Evolutionary conservation across 2,113 vertebrate genomes (phyloP).

Genomic region (Struthidea cinerea): DNA sequence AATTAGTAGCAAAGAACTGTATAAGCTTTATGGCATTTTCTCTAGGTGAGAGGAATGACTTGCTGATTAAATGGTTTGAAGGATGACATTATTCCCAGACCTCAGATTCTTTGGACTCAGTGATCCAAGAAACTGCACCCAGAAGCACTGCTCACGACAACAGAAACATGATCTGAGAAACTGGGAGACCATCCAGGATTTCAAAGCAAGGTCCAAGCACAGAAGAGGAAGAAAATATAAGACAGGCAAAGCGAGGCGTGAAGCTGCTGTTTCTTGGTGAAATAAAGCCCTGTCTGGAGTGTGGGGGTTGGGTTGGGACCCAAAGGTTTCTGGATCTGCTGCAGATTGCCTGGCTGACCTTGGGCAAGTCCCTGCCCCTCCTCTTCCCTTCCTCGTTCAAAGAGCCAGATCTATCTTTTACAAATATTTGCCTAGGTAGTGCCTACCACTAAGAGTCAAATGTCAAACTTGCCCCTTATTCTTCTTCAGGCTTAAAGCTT

Average conservation of each 20-base stretch:
- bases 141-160: background rate
- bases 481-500: background rate
- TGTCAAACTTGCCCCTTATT: background rate
- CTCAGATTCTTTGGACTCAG: background rate
- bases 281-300: accelerated
- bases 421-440: constrained; percentile 53
- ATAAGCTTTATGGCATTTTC: background rate
- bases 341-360: background rate
- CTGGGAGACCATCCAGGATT: background rate
- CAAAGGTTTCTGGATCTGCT: background rate
- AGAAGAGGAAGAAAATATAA: background rate
- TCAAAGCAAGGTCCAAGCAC: background rate
- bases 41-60: background rate
- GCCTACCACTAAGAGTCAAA: background rate
- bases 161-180: background rate
- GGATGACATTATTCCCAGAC: background rate
- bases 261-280: background rate
- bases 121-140: background rate
- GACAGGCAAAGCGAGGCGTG: background rate
- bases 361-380: background rate
- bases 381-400: background rate
- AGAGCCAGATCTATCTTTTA: background rate
- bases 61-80: background rate
- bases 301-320: background rate
- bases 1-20: background rate